Evolutionary conservation across 2,113 vertebrate species (phyloP).

Genomic region (Corythaixoides concolor): DNA sequence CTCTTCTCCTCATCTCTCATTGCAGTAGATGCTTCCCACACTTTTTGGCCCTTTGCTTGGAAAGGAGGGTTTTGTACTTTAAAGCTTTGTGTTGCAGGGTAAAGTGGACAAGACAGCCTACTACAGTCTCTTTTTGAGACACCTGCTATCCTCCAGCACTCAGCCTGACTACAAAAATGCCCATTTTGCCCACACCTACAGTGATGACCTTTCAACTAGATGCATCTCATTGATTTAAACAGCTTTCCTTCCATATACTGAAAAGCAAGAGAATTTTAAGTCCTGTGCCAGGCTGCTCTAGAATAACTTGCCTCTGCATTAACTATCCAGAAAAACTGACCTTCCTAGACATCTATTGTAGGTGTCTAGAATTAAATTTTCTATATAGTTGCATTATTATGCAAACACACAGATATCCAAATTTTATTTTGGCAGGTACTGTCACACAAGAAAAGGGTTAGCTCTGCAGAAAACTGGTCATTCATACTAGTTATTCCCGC

Average conservation of each 20-base stretch:
- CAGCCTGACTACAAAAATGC: accelerated
- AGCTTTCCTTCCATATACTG: background rate
- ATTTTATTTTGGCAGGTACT: too few species aligned
- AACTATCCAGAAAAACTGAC: too few species aligned
- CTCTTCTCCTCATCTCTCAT: background rate
- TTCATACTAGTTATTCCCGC: background rate
- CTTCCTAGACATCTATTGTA: too few species aligned
- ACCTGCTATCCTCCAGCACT: background rate
- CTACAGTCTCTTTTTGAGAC: background rate
- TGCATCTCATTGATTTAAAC: background rate
- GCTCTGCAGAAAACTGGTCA: background rate
- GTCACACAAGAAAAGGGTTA: background rate
- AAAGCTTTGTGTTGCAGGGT: background rate
- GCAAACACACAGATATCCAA: too few species aligned
- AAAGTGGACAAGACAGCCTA: background rate
- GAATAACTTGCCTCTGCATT: too few species aligned
- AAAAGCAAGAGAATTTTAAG: background rate
- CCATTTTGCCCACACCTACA: background rate
- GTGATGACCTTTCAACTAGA: background rate
- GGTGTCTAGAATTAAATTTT: too few species aligned
- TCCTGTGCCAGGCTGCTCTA: accelerated
- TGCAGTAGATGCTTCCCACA: background rate
- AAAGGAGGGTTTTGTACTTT: accelerated
- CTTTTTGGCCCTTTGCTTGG: background rate
- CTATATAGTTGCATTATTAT: too few species aligned